Evolutionary conservation across 1,140 invertebrate species (phyloP).

Genomic region (Solenopsis fugax): DNA sequence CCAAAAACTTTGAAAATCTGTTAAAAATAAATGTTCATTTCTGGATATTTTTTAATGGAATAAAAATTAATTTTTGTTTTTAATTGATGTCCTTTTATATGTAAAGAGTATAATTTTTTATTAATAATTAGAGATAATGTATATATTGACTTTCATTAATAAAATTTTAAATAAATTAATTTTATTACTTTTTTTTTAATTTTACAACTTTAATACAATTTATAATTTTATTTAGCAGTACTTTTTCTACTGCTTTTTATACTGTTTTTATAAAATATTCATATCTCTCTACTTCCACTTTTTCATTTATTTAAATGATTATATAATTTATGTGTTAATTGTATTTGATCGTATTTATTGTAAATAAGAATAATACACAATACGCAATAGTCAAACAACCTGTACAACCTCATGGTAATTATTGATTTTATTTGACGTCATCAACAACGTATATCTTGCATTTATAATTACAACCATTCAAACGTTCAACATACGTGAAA

Average conservation of each 20-base stretch:
- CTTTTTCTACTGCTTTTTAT: not conserved
- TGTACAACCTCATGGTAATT: slow-evolving; percentile 16
- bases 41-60: not conserved
- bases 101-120: not conserved
- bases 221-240: not conserved
- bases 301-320: slow-evolving; percentile 17
- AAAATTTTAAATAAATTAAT: slow-evolving; percentile 1
- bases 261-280: not conserved
- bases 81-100: not conserved
- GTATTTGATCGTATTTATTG: slow-evolving; percentile 12
- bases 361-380: slow-evolving; percentile 34
- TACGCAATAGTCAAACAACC: not conserved
- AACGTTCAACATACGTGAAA: slow-evolving; percentile 24
- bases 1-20: not conserved
- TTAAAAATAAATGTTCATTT: not conserved
- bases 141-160: not conserved
- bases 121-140: not conserved
- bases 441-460: slow-evolving; percentile 47
- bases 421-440: slow-evolving; percentile 44
- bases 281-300: not conserved
- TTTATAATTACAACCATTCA: slow-evolving; percentile 39
- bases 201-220: not conserved
- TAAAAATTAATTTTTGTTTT: not conserved
- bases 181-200: not conserved
- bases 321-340: not conserved